These are phyloP conservation scores for Merodon equestris DNA, from an alignment of 2,888 invertebrate species.

Conservation along the genomic window DNA sequence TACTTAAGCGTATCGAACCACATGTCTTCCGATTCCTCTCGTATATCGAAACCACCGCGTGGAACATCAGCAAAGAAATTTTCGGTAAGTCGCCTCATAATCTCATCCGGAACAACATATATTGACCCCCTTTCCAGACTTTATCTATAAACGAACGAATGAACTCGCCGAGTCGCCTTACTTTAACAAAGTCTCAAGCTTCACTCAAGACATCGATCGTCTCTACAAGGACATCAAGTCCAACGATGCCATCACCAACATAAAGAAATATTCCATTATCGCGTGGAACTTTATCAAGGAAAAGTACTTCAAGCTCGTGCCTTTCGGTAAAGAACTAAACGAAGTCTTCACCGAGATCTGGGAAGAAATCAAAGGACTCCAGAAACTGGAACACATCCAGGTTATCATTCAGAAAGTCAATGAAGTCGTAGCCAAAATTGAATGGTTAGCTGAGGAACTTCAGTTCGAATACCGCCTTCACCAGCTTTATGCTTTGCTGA, in stretches of 20 bases:
- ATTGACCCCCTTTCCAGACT: conserved; percentile 81
- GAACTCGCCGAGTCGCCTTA: conserved; percentile 90
- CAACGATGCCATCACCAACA: conserved; percentile 88
- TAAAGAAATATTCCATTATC: conserved; percentile 86
- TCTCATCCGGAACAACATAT: not conserved
- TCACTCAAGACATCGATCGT: conserved; percentile 89
- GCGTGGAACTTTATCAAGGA: conserved; percentile 84
- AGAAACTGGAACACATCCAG: conserved; percentile 82
- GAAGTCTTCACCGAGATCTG: conserved; percentile 83
- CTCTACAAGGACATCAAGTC: conserved; percentile 88
- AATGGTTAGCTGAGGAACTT: conserved; percentile 88
- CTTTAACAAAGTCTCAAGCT: conserved; percentile 88
- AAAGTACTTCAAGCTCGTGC: conserved; percentile 84
- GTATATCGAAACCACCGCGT: conserved; percentile 86
- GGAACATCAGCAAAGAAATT: conserved; percentile 86
- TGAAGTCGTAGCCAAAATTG: conserved; percentile 83
- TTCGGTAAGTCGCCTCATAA: conserved; percentile 78
- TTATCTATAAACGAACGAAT: conserved; percentile 88
- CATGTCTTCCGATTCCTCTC: conserved; percentile 87
- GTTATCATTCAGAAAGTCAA: conserved; percentile 81
- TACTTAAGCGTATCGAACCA: conserved; percentile 87
- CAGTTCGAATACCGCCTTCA: conserved; percentile 85
- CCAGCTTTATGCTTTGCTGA: conserved; percentile 82
- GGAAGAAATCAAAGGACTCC: conserved; percentile 82
- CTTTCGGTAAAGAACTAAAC: conserved; percentile 84